Percentiles rank a stretch among this genome's conserved stretches.
phyloP scores from a whole-genome alignment of 1,140 invertebrate species.

The Hyposmocoma kahamanoa region DNA sequence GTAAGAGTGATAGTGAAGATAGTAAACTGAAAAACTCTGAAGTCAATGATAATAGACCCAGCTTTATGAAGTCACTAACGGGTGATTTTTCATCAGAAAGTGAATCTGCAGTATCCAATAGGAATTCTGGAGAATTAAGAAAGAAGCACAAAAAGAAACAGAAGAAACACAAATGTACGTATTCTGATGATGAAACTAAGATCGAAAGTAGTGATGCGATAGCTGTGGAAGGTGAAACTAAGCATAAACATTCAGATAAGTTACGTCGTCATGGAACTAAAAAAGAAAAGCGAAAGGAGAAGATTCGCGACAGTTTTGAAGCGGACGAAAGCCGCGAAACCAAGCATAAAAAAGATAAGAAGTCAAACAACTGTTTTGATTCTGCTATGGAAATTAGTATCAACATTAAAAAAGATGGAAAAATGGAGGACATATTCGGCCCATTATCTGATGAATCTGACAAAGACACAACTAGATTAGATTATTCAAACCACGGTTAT shows the following conservation, averaged over 20 bases:
- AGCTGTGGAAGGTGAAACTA: slow-evolving; percentile 32
- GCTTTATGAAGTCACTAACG: slow-evolving; percentile 33
- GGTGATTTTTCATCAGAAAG: slow-evolving; percentile 75
- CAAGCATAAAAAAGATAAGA: slow-evolving; percentile 77
- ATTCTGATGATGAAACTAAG: slow-evolving; percentile 76
- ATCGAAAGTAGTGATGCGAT: slow-evolving; percentile 33
- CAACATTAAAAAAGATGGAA: slow-evolving; percentile 77
- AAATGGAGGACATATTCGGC: slow-evolving; percentile 92
- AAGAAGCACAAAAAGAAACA: slow-evolving; percentile 91
- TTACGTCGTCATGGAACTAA: slow-evolving; percentile 79
- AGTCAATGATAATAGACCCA: slow-evolving; percentile 39
- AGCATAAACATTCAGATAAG: slow-evolving; percentile 71
- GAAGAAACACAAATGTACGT: slow-evolving; percentile 81
- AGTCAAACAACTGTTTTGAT: slow-evolving; percentile 44
- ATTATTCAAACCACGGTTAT: slow-evolving; percentile 26
- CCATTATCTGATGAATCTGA: slow-evolving; percentile 85
- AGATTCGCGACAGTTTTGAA: slow-evolving; percentile 75
- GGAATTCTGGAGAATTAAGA: slow-evolving; percentile 68
- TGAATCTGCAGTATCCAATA: slow-evolving; percentile 57
- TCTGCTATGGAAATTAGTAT: slow-evolving; percentile 27
- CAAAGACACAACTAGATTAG: slow-evolving; percentile 36
- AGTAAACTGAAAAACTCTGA: slow-evolving; percentile 49
- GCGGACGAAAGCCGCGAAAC: slow-evolving; percentile 68
- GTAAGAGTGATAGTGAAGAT: slow-evolving; percentile 63
- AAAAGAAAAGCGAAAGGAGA: slow-evolving; percentile 83